Base-by-base conservation (phyloP, 2,797 vertebrate genomes). In the Takifugu ocellatus region DNA sequence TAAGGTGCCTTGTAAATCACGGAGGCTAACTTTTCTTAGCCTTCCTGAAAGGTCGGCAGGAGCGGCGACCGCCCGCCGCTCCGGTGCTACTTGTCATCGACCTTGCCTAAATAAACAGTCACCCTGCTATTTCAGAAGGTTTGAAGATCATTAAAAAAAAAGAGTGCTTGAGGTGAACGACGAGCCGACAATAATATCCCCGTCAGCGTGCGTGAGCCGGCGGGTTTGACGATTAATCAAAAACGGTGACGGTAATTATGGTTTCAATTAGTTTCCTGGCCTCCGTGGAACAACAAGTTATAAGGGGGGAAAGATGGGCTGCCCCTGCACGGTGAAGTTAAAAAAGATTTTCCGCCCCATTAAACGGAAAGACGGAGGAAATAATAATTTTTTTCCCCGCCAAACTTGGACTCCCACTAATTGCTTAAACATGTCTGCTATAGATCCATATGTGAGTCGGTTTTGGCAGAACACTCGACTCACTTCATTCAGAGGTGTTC, bases 1-100 rank as follows among this genome's bases (percentile, higher is more conserved):
- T 82, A 82, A 88, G 81, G 75, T 75, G 66, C 65, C 70, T 65
- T 57, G 68, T 89, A 87, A 90, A 89, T 89, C 86, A 86, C 62
- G 63, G 64, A 46, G 50, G 25, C 54, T 62, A 63, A 58, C 64
- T 68, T 57, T 71, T 59, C 82, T 56, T 10, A 47, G 58, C 31
- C 61, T 62, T 68, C 60, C 1, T 39, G 64, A 64, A 70, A 17
- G 78, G 63, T 59, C 73, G 78, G 59, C 81, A 77, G 56, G 70
- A 66, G 67, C 67, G 64, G 63, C 58, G 72, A 76, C 75, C 70
- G 72, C 78, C 78, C 57, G 61, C 68, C 77, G 72, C 65, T 59
- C 77, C 63, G 76, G 83, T 66, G 60, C 60, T 65, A 59, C 44
- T 61, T 25, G 66, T 70, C 81, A 49, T 62, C 72, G 70, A 39